Conservation (phyloP, 2,113 vertebrate species). For the Pica pica region DNA sequence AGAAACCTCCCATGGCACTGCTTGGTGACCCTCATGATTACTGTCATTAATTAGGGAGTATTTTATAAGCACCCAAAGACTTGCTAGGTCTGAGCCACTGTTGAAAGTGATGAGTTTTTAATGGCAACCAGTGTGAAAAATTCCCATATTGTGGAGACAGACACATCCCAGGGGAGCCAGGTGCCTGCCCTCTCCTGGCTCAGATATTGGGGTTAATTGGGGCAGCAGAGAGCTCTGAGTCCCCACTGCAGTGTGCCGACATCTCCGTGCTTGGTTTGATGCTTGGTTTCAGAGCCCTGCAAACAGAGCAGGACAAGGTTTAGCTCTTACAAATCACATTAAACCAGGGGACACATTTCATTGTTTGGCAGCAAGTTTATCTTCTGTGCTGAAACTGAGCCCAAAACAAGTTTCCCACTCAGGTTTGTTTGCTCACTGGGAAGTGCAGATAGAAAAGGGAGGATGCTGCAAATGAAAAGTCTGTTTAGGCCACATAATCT, state of each 20-base stretch:
- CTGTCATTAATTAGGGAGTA: background rate
- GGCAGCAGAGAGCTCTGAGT: background rate
- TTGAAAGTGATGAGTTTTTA: constrained; percentile 51
- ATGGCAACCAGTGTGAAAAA: constrained; percentile 10
- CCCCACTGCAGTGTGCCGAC: background rate
- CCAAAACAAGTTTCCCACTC: background rate
- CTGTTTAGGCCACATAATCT: constrained; percentile 42
- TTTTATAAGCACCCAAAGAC: constrained; percentile 17
- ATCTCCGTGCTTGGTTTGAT: background rate
- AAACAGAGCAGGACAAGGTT: constrained; percentile 26
- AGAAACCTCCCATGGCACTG: background rate
- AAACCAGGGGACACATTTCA: constrained; percentile 4
- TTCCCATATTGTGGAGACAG: constrained; percentile 37
- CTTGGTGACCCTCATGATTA: background rate
- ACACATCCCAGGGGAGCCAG: background rate
- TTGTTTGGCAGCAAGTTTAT: constrained; percentile 38
- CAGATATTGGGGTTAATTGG: constrained; percentile 35
- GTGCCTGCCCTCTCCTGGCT: constrained; percentile 26
- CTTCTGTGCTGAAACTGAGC: constrained; percentile 35
- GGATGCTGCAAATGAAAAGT: constrained; percentile 22
- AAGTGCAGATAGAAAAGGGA: background rate
- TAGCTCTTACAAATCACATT: constrained; percentile 23
- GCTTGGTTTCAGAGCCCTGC: constrained; percentile 30
- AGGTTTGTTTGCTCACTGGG: constrained; percentile 25
- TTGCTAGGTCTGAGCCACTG: constrained; percentile 21